These are phyloP conservation scores for Hystrix brachyura DNA, from an alignment of 2,113 vertebrate species.

Conservation along the genomic window DNA sequence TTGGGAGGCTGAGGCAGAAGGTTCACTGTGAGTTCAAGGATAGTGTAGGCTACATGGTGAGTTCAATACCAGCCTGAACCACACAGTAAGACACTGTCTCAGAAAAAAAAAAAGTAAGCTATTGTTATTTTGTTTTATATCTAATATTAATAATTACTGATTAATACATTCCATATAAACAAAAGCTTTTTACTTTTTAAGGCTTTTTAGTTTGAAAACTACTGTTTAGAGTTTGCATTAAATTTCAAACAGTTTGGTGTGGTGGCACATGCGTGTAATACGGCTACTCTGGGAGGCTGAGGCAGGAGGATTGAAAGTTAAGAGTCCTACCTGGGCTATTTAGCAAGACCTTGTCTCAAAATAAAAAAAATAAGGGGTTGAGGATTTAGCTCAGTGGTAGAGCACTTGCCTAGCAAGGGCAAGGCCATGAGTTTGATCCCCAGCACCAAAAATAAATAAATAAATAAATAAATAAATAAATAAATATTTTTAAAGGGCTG, in stretches of 20 bases:
- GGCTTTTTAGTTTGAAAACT: not conserved
- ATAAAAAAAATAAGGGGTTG: not conserved
- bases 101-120: not conserved
- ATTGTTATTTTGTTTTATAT: not conserved
- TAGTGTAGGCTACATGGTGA: not conserved
- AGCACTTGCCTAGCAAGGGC: too few relatives aligned
- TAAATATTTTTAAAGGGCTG: not conserved
- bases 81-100: not conserved
- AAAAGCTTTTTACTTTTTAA: slow-evolving; percentile 23
- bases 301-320: not conserved
- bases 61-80: not conserved
- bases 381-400: not conserved
- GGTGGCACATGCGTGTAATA: not conserved
- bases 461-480: too few relatives aligned
- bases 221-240: slow-evolving; percentile 1
- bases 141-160: slow-evolving; percentile 8
- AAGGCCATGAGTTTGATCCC: too few relatives aligned
- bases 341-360: not conserved
- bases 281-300: not conserved
- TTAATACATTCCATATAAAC: not conserved
- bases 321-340: not conserved
- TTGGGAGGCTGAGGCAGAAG: not conserved
- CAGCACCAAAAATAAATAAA: too few relatives aligned
- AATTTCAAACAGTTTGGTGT: not conserved
- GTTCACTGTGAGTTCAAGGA: not conserved